A percentile compares a stretch with the other conserved stretches of the same genome.
Evolutionary conservation across 2,797 vertebrate genomes (phyloP).

Genomic region (Coreius guichenoti): DNA sequence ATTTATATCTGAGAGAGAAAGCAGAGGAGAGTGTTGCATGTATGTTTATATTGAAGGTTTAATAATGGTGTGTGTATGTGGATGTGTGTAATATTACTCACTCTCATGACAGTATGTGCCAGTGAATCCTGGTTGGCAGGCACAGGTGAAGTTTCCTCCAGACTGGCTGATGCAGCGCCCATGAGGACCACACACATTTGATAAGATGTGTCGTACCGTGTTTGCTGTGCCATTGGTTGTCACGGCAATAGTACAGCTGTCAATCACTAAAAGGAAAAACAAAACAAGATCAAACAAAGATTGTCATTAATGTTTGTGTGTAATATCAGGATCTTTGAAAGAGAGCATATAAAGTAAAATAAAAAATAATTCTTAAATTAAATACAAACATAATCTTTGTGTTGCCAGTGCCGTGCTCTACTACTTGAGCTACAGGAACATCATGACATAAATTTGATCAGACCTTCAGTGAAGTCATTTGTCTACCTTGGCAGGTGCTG

Average conservation of each 20-base stretch:
- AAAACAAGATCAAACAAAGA: neutral
- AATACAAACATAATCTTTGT: neutral
- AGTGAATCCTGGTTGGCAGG: slow-evolving; percentile 91
- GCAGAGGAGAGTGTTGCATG: neutral
- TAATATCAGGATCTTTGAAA: neutral
- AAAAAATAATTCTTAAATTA: neutral
- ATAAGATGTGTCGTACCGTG: slow-evolving; percentile 81
- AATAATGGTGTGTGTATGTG: neutral
- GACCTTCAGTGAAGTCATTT: neutral
- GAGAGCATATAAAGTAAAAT: neutral
- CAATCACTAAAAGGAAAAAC: slow-evolving; percentile 81
- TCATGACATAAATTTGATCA: neutral
- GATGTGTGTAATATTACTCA: slow-evolving; percentile 74
- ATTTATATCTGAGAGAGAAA: slow-evolving; percentile 84
- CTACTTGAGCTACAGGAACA: neutral
- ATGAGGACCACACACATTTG: slow-evolving; percentile 92
- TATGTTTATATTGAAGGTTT: neutral
- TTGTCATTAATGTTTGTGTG: neutral
- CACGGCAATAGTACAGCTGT: slow-evolving; percentile 90
- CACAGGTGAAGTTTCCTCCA: slow-evolving; percentile 92
- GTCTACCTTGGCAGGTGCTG: slow-evolving; percentile 87
- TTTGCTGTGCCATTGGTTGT: slow-evolving; percentile 81
- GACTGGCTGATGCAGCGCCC: slow-evolving; percentile 90
- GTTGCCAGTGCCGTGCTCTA: neutral
- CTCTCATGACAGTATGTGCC: slow-evolving; percentile 96